Evolutionary conservation across 2,797 vertebrate genomes (phyloP).

Genomic region (Antrozous pallidus): DNA sequence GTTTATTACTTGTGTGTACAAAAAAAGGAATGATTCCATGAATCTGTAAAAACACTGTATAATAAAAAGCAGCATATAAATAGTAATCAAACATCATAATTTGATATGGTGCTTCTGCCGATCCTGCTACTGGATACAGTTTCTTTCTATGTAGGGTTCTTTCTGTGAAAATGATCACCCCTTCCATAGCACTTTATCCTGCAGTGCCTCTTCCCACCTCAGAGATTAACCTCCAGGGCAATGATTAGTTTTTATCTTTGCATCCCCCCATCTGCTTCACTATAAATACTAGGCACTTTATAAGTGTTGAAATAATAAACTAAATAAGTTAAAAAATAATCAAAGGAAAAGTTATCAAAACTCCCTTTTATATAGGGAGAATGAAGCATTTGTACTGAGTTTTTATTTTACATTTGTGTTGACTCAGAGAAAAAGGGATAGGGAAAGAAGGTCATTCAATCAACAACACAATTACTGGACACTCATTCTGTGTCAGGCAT

Average conservation of each 20-base stretch:
- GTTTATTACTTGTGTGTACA: neutral
- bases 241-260: neutral
- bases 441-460: neutral
- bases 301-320: neutral
- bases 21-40: neutral
- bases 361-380: neutral
- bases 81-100: neutral
- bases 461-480: neutral
- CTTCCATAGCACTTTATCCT: neutral
- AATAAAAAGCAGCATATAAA: neutral
- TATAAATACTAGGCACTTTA: neutral
- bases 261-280: neutral
- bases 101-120: neutral
- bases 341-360: neutral
- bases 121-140: neutral
- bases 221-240: neutral
- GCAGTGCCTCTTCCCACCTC: neutral
- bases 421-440: neutral
- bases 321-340: slow-evolving; percentile 29
- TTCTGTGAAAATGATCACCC: neutral
- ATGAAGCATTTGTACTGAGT: neutral
- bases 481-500: neutral
- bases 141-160: neutral
- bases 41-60: neutral
- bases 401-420: neutral